Evolutionary conservation across 2,888 invertebrate genomes (phyloP).

Genomic region (Amblyjoppa fuscipennis): DNA sequence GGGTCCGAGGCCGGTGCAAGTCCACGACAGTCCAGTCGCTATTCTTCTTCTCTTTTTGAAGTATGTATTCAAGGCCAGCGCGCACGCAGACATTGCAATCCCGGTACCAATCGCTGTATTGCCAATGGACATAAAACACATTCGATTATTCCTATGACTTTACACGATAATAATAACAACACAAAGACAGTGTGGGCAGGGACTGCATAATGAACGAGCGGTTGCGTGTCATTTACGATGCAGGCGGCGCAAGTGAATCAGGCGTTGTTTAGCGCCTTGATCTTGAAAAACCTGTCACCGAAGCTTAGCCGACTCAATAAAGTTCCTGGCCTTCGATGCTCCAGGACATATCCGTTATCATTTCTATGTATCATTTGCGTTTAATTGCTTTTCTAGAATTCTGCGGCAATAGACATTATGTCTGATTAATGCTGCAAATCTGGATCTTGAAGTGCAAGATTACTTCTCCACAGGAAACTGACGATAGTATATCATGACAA

Average conservation of each 20-base stretch:
- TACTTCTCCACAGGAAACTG: neutral
- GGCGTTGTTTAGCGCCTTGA: neutral
- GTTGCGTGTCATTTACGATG: constrained; percentile 1
- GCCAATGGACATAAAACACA: constrained; percentile 39
- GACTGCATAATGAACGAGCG: constrained; percentile 2
- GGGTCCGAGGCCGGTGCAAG: constrained; percentile 90
- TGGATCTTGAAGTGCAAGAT: neutral
- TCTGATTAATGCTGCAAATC: neutral
- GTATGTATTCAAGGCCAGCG: constrained; percentile 91
- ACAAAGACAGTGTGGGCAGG: constrained; percentile 7
- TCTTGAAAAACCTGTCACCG: constrained; percentile 14
- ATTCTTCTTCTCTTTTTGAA: constrained; percentile 90
- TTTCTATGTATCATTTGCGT: neutral
- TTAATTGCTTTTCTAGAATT: neutral
- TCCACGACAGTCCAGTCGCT: constrained; percentile 91
- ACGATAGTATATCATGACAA: neutral
- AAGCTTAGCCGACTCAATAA: neutral
- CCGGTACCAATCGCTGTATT: constrained; percentile 88
- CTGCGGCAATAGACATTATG: neutral
- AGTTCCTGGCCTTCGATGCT: neutral
- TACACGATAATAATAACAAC: neutral
- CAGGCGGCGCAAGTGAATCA: constrained; percentile 9
- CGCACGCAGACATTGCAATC: constrained; percentile 89
- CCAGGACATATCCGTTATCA: neutral
- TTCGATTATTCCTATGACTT: constrained; percentile 34